Evolutionary conservation across 2,888 invertebrate species (phyloP).

Genomic region (Deroplatys truncata): DNA sequence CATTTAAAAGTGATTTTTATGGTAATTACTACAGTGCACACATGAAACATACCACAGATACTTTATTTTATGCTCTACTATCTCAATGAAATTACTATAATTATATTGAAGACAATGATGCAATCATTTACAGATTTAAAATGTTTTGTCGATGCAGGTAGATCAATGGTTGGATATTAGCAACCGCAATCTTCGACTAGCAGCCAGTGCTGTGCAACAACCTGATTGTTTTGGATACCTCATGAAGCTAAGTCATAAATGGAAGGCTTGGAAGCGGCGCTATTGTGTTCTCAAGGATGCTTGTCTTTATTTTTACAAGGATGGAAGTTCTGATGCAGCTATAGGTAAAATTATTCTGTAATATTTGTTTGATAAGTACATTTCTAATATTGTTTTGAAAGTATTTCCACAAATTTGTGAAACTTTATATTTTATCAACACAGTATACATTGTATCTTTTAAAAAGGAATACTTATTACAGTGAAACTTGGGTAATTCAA

Average conservation of each 20-base stretch:
- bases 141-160: background rate
- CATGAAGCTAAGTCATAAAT: slow-evolving; percentile 78
- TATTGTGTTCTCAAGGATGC: slow-evolving; percentile 95
- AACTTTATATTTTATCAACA: too few species aligned
- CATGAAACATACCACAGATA: too few species aligned
- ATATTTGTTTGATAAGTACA: background rate
- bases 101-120: too few species aligned
- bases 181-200: slow-evolving; percentile 67
- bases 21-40: too few species aligned
- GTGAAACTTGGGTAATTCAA: too few species aligned
- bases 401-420: background rate
- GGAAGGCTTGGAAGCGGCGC: slow-evolving; percentile 81
- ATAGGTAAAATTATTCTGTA: slow-evolving; percentile 59
- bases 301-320: slow-evolving; percentile 89
- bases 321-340: slow-evolving; percentile 80
- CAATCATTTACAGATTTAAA: too few species aligned
- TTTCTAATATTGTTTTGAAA: background rate
- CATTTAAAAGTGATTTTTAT: too few species aligned
- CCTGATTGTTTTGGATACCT: slow-evolving; percentile 94
- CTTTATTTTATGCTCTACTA: too few species aligned
- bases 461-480: too few species aligned
- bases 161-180: slow-evolving; percentile 35
- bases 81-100: too few species aligned
- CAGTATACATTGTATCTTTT: too few species aligned
- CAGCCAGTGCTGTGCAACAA: slow-evolving; percentile 72